Evolutionary conservation across 2,797 vertebrate species (phyloP), one percentile per base, ranked within the genome.

Genomic region (Geotrypetes seraphini): DNA sequence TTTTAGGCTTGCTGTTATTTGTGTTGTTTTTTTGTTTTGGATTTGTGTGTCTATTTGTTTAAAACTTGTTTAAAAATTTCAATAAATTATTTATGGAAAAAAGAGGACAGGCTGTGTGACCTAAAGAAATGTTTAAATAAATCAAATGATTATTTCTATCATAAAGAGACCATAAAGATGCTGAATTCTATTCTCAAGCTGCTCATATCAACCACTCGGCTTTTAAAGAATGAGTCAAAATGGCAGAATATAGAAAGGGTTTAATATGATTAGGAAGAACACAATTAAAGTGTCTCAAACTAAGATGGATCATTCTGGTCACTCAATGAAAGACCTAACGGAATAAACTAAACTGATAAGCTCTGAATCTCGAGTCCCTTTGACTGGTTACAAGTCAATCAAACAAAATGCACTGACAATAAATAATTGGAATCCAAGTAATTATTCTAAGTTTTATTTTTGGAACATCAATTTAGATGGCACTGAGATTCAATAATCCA

Each of bases 401-500:
- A 28, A 5, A 11, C 33, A n/a, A 7, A 45, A 58, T 35, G 33
- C 31, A 2, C 5, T n/a, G 9, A 31, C 44, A 54, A 50, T 30
- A 37, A 39, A 39, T 33, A 32, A 18, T 10, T 45, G 33, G 19
- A 45, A 49, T 47, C 39, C 53, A 36, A 31, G 46, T 49, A 47
- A 47, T 56, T 42, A 49, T 41, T 58, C 30, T 42, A 59, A 62
- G 41, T 51, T 58, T 61, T 26, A 18, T 28, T 64, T 53, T 57
- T 50, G 65, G 34, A 64, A 31, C 19, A 63, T 39, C 28, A 5
- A 34, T 75, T 60, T 41, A 61, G 48, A 34, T 53, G 51, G 35
- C 11, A 13, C 31, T 38, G 26, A 50, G 44, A 69, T 62, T 67
- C 60, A 71, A 60, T 60, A 70, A 73, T 64, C 25, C 38, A 38